Evolutionary conservation across 2,797 vertebrate genomes (phyloP), one percentile per base, ranked within the genome.

Genomic region (Discoglossus pictus): DNA sequence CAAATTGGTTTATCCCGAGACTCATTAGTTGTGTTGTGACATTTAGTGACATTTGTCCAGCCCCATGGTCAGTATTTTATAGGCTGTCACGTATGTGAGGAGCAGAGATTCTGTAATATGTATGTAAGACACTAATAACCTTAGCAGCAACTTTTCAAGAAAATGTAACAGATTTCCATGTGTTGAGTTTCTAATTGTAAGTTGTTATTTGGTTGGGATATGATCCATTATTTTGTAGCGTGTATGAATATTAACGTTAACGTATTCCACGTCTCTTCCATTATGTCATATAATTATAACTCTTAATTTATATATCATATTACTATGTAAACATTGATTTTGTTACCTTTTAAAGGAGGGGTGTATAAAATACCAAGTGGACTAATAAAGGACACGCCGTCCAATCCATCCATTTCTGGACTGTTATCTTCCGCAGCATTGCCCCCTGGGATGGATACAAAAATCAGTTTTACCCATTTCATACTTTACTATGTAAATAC

Each of bases 301-400:
- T 35, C 27, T 17, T 10, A 47, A 16, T 27, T n/a, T 24, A 9
- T 40, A n/a, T n/a, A 31, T 31, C 4, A 31, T 8, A 31, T 8
- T 31, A 8, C 27, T 8, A 31, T 31, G 4, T 31, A 31, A 6
- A 53, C 54, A 65, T 43, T 68, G 59, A 34, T 70, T 65, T 7
- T 9, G 39, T 81, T 92, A 99, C 96, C 95, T 96, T 97, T 98
- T 72, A 98, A 85, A 58, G 97, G 91, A 1, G 88, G 90, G 60
- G 95, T 84, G 79, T 92, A 99, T 66, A 89, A 84, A 59, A 90
- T 86, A 61, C 94, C 97, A 21, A 92, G 82, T 3, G 91, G 92
- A 61, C 91, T 91, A 73, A 98, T 89, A 80, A 95, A 98, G 65
- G 97, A 98, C 2, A 96, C 93, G 67, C 97, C 97, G 23, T 98